A percentile compares a stretch with the other conserved stretches of the same genome.
Conservation (phyloP, 1,140 invertebrate species). For the Vollenhovia emeryi region DNA sequence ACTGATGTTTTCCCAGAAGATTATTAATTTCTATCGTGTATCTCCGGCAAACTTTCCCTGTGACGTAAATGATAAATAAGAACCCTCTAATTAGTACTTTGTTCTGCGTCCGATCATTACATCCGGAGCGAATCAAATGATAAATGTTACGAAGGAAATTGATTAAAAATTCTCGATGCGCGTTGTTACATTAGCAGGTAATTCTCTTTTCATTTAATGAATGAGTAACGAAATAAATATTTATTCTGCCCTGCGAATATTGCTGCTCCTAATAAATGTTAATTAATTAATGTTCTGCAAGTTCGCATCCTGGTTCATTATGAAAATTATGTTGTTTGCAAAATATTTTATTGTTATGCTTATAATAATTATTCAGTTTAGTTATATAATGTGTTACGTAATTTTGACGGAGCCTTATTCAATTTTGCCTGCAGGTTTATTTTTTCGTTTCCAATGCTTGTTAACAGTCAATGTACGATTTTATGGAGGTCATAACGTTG, state of each 20-base stretch:
- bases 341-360: slow-evolving; percentile 8
- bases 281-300: slow-evolving; percentile 4
- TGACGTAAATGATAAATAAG: slow-evolving; percentile 36
- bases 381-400: not conserved
- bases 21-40: slow-evolving; percentile 46
- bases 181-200: not conserved
- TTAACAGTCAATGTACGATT: not conserved
- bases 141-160: not conserved
- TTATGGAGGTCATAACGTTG: not conserved
- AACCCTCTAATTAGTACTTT: slow-evolving; percentile 29
- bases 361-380: not conserved
- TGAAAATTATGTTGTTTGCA: slow-evolving; percentile 9
- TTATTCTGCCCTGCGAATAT: not conserved
- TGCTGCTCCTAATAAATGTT: not conserved
- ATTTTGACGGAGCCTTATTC: slow-evolving; percentile 1
- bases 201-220: not conserved
- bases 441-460: not conserved
- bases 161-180: not conserved
- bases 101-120: slow-evolving; percentile 7
- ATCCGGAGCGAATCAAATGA: not conserved
- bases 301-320: not conserved
- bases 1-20: slow-evolving; percentile 3
- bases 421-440: not conserved
- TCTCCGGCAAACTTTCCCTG: slow-evolving; percentile 22
- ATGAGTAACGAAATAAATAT: slow-evolving; percentile 34